Base-by-base conservation (phyloP, 2,888 invertebrate species). In the Drosophila picticornis region DNA sequence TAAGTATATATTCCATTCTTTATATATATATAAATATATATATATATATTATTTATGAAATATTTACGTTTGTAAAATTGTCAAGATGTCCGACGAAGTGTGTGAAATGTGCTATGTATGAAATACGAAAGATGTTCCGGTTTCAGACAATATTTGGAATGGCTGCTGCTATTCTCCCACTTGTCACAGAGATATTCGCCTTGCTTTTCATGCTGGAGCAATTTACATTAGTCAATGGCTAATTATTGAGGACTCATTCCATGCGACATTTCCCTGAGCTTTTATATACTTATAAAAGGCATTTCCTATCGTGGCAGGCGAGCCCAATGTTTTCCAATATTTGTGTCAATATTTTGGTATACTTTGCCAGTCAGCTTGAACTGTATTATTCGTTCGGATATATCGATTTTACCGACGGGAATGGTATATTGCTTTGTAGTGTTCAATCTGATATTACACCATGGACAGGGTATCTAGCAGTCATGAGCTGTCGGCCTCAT, bases 221-320 rank as follows among this genome's bases (percentile, higher is more conserved):
- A 19, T 19, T 43, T 46, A 16, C 7, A 46, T 22, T 46, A 46
- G 46, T 22, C 13, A 46, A 13, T 22, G 13, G 22, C 16, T 46
- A 25, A 7, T 22, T 46, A 4, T 25, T 4, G 9, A 46, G 46
- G 25, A 46, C 46, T 16, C 25, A 25, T 25, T 25, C 46, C 46
- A 25, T 46, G 46, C 46, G 25, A 46, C 46, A 16, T 46, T 46
- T 46, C 25, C 46, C 46, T 46, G 46, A 46, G 46, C 46, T 16
- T 25, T 16, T 25, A 9, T 46, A 25, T 22, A 22, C 13, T 22
- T 7, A 22, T 22, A 7, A 46, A 22, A 13, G 13, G 13, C 25
- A 25, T 46, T 25, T 46, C 11, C 43, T 43, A 22, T 5, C 5
- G 16, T 16, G 2, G 25, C 16, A 25, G 22, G 4, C 16, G 46